A percentile compares a stretch with the other conserved stretches of the same genome.
Evolutionary conservation across 2,113 vertebrate species (phyloP).

Genomic region (Rhabdornis inornatus): DNA sequence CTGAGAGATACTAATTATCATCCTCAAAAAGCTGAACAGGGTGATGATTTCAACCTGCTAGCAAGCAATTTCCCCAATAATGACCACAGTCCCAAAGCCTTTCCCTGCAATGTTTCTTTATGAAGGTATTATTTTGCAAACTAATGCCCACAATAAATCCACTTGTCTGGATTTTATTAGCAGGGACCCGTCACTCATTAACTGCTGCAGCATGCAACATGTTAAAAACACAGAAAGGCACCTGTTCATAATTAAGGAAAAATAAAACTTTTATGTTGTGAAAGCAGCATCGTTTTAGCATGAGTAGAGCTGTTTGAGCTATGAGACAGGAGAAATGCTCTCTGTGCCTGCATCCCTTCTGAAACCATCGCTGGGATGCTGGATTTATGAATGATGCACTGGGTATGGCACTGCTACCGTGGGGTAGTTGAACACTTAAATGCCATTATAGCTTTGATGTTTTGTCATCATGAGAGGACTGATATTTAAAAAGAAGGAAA

Average conservation of each 20-base stretch:
- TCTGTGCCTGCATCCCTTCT: not conserved
- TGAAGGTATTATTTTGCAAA: not conserved
- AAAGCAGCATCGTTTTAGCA: not conserved
- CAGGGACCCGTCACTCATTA: not conserved
- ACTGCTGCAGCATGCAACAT: fast-evolving
- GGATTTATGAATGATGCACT: fast-evolving
- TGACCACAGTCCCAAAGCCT: not conserved
- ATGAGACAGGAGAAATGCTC: fast-evolving
- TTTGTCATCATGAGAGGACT: not conserved
- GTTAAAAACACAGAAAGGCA: not conserved
- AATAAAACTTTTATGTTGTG: not conserved
- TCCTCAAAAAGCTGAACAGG: not conserved
- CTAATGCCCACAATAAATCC: not conserved
- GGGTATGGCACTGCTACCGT: fast-evolving
- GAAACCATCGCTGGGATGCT: not conserved
- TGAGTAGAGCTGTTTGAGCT: not conserved
- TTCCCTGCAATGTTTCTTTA: not conserved
- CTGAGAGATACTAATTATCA: not conserved
- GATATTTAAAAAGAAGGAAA: not conserved
- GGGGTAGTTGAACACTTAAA: not conserved
- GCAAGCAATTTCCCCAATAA: not conserved
- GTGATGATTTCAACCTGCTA: not conserved
- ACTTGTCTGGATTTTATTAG: not conserved
- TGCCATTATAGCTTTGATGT: not conserved
- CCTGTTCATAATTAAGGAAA: not conserved